These are phyloP conservation scores for Sceliomorpha sp. DNA, from an alignment of 2,888 invertebrate species.

Conservation along the genomic window DNA sequence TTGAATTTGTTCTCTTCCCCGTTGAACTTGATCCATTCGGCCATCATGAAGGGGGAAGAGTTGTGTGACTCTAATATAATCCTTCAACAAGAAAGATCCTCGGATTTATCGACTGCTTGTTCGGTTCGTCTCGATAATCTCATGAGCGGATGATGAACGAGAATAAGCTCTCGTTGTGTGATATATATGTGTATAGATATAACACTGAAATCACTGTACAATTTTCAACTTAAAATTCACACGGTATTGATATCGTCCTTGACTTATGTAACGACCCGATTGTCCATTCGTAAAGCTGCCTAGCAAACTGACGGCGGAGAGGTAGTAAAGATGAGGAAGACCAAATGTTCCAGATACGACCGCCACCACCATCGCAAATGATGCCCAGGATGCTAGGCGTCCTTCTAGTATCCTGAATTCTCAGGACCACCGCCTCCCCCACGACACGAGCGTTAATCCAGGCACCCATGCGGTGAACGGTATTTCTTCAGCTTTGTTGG, in stretches of 20 bases:
- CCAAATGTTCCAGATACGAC: slow-evolving; percentile 43
- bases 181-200: not conserved
- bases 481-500: slow-evolving; percentile 70
- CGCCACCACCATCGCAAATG: slow-evolving; percentile 71
- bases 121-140: slow-evolving; percentile 6
- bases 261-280: slow-evolving; percentile 74
- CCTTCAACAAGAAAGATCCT: slow-evolving; percentile 10
- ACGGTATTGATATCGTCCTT: slow-evolving; percentile 74
- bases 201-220: slow-evolving; percentile 31
- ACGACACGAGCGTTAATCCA: slow-evolving; percentile 76
- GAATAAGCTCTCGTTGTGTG: slow-evolving; percentile 10
- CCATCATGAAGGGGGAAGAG: slow-evolving; percentile 63
- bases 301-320: slow-evolving; percentile 73
- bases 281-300: slow-evolving; percentile 77
- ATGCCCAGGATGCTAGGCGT: slow-evolving; percentile 63
- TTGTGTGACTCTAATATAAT: slow-evolving; percentile 1
- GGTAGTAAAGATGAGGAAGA: slow-evolving; percentile 63
- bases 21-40: slow-evolving; percentile 74
- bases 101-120: not conserved
- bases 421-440: slow-evolving; percentile 75
- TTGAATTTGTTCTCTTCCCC: slow-evolving; percentile 60
- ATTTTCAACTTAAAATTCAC: slow-evolving; percentile 52
- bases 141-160: slow-evolving; percentile 10
- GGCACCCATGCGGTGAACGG: slow-evolving; percentile 80
- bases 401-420: slow-evolving; percentile 59